A percentile compares a stretch with the other conserved stretches of the same genome.
phyloP scores from a whole-genome alignment of 1,140 invertebrate species.

The Drosophila teissieri region DNA sequence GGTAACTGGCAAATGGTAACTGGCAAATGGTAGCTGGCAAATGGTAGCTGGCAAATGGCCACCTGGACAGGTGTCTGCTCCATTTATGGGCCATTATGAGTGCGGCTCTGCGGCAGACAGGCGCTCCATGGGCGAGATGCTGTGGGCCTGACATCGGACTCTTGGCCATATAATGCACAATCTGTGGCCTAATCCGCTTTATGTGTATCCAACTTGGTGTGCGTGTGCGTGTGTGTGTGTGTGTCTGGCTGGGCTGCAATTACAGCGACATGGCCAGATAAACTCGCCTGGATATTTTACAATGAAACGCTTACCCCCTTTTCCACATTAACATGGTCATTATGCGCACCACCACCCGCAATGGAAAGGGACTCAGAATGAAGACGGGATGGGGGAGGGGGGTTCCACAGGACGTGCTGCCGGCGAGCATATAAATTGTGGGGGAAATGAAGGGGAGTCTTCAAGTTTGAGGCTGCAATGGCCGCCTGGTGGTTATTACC shows the following conservation, averaged over 20 bases:
- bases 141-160: slow-evolving; percentile 29
- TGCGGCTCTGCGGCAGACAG: slow-evolving; percentile 37
- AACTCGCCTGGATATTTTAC: slow-evolving; percentile 40
- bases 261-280: slow-evolving; percentile 42
- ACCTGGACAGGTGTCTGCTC: slow-evolving; percentile 36
- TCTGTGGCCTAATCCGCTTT: slow-evolving; percentile 67
- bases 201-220: slow-evolving; percentile 17
- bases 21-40: background rate
- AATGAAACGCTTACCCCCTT: slow-evolving; percentile 37
- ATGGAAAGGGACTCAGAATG: background rate
- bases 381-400: background rate
- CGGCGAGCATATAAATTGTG: slow-evolving; percentile 49
- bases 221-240: no score
- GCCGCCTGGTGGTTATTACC: slow-evolving; percentile 77
- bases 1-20: background rate
- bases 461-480: slow-evolving; percentile 63
- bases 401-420: slow-evolving; percentile 14
- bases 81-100: slow-evolving; percentile 46
- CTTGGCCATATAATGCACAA: slow-evolving; percentile 43
- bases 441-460: slow-evolving; percentile 56
- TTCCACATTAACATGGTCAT: slow-evolving; percentile 68
- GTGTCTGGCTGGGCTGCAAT: slow-evolving; percentile 55
- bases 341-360: slow-evolving; percentile 49
- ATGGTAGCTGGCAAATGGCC: slow-evolving; percentile 5
- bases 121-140: background rate